Base-by-base conservation (phyloP, 2,888 invertebrate species). In the Amaurobius ferox region DNA sequence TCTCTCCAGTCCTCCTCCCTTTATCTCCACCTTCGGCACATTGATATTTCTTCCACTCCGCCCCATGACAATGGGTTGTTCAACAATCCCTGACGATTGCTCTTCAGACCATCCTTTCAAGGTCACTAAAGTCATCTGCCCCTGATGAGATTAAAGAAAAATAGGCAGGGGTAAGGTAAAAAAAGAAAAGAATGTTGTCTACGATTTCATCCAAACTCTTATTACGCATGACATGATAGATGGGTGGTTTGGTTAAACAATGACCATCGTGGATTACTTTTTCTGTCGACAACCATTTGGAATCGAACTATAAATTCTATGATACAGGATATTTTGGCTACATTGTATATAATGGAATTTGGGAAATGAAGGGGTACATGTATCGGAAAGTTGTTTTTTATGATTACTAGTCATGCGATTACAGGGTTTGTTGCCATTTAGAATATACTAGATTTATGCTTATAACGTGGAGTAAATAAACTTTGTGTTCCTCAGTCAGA, bases 81-180 rank as follows among this genome's bases (percentile, higher is more conserved):
- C 55, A 55, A 55, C 55, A 23, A 55, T 55, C 23, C 55, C 23
- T 55, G 55, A 55, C 55, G 55, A 55, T 23, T 23, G 55, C 16
- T 55, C 55, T 23, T 23, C 55, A 55, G 55, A 55, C 55, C 55
- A 23, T 55, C 55, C 19, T 55, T 55, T 55, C 55, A 55, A 55
- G 55, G 55, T 55, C 55, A 55, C 23, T 55, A 55, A 23, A 55
- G 55, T 55, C 55, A 55, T 55, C 55, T 55, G 19, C 55, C 55
- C 55, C 55, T 23, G 23, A 55, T 55, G 55, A 11, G 55, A 55
- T 55, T 55, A 23, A 16, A 55, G 11, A 55, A 55, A 55, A 55
- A 6, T 2, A 55, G 23, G 23, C 3, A 55, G 23, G 2, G 6
- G 9, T 5, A 55, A 55, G 2, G 1, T 23, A 5, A 9, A 35